Base-by-base conservation (phyloP, 2,888 invertebrate genomes). In the Oligia latruncula region DNA sequence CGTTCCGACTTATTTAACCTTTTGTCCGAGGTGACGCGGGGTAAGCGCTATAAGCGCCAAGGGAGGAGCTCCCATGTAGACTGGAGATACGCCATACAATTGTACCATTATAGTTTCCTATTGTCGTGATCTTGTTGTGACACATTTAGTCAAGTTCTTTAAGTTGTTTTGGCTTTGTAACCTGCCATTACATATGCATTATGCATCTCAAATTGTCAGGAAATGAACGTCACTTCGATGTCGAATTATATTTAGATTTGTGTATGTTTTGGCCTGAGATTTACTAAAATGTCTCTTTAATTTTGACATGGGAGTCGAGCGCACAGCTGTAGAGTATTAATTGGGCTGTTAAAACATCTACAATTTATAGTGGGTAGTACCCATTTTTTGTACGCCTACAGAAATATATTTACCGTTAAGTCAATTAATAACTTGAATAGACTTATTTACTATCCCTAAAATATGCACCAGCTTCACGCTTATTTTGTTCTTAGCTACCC, bases 1-100 rank as follows among this genome's bases (percentile, higher is more conserved):
- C 91, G 90, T 92, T 93, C 91, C 91, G 88, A 90, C 89, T 93
- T 93, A 91, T 93, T 94, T 92, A 92, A 91, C 91, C 92, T 94
- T 92, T 93, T 93, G 92, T 93, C 87, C 70, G 84, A 89, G 81
- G 88, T 90, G 90, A 87, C 87, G 86, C 80, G 75, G 83, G 84
- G 71, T 84, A 80, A 85, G 67, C 78, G 74, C 77, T 82, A 13
- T 49, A 80, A 85, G 65, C 78, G 76, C 74, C 73, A 78, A 58
- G 86, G 83, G 90, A 84, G 70, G 29, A 73, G 72, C 81, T 77
- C 81, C 77, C 80, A 80, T 81, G 82, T 79, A 82, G 88, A 90
- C 87, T 85, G 84, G 83, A 90, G 90, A 89, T 88, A 88, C 86
- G 76, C 79, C 70, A 82, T 83, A 80, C 90, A 87, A 88, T 89